Evolutionary conservation across 1,140 invertebrate species (phyloP).

Genomic region (Cydia amplana): DNA sequence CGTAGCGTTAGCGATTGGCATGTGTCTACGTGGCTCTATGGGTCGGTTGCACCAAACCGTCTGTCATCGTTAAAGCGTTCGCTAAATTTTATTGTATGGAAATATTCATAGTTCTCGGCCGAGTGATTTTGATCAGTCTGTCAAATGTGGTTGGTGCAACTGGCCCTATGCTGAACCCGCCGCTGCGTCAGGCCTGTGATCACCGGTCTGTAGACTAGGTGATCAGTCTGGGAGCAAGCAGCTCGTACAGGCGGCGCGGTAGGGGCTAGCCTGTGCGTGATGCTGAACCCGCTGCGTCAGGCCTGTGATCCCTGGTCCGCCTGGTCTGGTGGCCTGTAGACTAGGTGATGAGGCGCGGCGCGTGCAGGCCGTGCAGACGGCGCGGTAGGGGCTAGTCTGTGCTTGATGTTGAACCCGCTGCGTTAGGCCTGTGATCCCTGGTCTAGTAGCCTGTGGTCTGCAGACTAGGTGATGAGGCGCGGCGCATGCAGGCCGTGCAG

Average conservation of each 20-base stretch:
- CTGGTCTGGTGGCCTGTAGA: conserved; percentile 95
- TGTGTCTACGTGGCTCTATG: too few species aligned
- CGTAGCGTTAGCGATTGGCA: too few species aligned
- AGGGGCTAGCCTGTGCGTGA: conserved; percentile 88
- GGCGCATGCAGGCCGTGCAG: conserved; percentile 95
- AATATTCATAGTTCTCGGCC: too few species aligned
- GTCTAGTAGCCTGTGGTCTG: too few species aligned
- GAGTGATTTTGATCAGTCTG: too few species aligned
- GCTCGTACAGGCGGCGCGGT: conserved; percentile 89
- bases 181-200: conserved; percentile 96
- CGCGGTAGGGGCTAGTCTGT: conserved; percentile 88
- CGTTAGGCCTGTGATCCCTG: too few species aligned
- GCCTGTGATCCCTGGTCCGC: too few species aligned
- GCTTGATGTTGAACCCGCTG: too few species aligned
- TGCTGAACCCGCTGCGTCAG: conserved; percentile 82
- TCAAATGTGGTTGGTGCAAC: too few species aligned
- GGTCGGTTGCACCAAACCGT: too few species aligned
- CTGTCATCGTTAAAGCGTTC: too few species aligned
- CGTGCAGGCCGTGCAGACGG: conserved; percentile 93
- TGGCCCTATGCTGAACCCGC: conserved; percentile 99
- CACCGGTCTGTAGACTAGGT: conserved; percentile 81
- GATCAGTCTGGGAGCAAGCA: conserved; percentile 89
- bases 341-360: conserved; percentile 89
- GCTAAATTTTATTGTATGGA: too few species aligned
- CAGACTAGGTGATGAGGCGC: conserved; percentile 88